phyloP scores from a whole-genome alignment of 2,797 vertebrate species.

The Smutsia gigantea region DNA sequence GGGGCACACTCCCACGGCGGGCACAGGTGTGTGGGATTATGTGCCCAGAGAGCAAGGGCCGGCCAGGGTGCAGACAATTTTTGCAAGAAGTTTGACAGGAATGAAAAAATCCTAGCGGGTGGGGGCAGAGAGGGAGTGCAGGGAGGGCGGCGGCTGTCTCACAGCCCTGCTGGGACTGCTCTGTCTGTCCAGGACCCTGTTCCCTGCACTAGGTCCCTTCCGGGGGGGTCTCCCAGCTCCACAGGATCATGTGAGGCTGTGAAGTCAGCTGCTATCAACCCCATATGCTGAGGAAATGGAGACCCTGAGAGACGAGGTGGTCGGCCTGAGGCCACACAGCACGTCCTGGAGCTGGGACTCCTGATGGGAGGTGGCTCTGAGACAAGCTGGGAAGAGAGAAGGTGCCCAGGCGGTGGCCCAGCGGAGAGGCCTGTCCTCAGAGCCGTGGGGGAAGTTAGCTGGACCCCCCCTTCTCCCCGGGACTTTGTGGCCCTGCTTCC shows the following conservation, averaged over 20 bases:
- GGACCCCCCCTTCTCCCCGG: not conserved
- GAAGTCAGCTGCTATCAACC: not conserved
- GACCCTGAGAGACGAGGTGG: slow-evolving; percentile 9
- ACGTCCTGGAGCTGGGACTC: not conserved
- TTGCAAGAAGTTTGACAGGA: not conserved
- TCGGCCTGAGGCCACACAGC: not conserved
- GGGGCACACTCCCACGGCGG: not conserved
- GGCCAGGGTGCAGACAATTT: not conserved
- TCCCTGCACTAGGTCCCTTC: not conserved
- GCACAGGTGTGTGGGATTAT: not conserved
- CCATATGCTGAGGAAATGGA: slow-evolving; percentile 5
- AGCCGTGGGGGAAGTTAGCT: not conserved
- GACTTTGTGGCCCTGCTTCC: not conserved
- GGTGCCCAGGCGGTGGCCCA: not conserved
- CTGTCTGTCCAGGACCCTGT: not conserved
- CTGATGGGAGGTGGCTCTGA: not conserved
- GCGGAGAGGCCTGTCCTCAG: not conserved
- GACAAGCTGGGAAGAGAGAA: not conserved
- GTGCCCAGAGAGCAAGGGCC: not conserved
- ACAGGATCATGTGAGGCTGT: not conserved
- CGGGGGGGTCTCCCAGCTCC: not conserved
- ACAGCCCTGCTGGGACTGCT: not conserved
- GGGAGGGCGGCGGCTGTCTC: not conserved
- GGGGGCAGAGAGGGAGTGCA: not conserved
- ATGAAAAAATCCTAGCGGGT: not conserved